Base-by-base conservation (phyloP, 2,797 vertebrate genomes). In the Rhynchotus rufescens region DNA sequence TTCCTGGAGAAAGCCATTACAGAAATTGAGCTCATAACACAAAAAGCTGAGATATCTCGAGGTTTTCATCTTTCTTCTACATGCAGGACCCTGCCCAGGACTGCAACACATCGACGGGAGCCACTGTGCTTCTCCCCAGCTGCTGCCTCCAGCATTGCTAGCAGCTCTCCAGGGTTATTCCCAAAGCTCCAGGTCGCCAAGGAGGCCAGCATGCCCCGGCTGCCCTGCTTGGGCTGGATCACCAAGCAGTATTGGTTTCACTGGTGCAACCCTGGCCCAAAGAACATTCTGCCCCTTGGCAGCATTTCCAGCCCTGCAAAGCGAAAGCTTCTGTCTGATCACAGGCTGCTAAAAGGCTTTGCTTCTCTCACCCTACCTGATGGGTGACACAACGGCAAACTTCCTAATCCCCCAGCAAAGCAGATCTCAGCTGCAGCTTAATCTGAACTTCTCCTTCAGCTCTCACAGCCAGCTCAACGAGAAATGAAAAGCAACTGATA, bases 401-500 rank as follows among this genome's bases (percentile, higher is more conserved):
- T 66, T 62, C 62, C 13, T 80, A 86, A 96, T 86, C 64, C 26
- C 36, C 72, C 80, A 89, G 88, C 61, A 89, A 93, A 79, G 78
- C 67, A 95, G 51, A 74, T 73, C 83, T 91, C 75, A 32, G 74
- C 44, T 77, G 86, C 49, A 92, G 80, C 84, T 91, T 86, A 92
- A 95, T 88, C 87, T 88, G 49, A 94, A 92, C 79, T 86, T 84
- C 65, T 57, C 52, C 64, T 86, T 85, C 61, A 79, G 69, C 57
- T 86, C 80, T 71, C 76, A 25, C 62, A 6, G 26, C 47, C 85
- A 68, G 88, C 73, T 94, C 84, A 61, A 93, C 68, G 54, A 62
- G 91, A 95, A 92, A 83, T 9, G 47, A 89, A 95, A 94, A 92
- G 83, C 80, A 74, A 38, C 62, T 23, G 68, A 94, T 88, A 89